These are phyloP conservation scores for Atherix ibis DNA, from an alignment of 2,888 invertebrate species.

Conservation along the genomic window DNA sequence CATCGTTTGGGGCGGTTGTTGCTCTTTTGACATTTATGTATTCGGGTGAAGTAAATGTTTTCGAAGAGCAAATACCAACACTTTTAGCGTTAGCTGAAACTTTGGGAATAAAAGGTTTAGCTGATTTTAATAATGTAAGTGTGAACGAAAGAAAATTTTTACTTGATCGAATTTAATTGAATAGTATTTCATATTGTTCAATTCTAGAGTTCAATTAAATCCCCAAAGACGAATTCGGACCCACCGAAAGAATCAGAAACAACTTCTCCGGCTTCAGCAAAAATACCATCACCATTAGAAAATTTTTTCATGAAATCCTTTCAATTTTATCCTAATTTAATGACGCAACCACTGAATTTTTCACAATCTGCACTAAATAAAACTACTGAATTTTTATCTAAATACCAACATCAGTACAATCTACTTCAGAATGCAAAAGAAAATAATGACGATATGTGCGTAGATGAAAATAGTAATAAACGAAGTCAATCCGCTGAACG, in stretches of 20 bases:
- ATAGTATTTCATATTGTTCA: conserved; percentile 1
- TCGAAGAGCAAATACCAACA: conserved; percentile 60
- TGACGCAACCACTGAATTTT: conserved; percentile 31
- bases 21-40: conserved; percentile 77
- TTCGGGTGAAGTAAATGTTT: conserved; percentile 73
- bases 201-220: conserved; percentile 22
- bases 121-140: conserved; percentile 61
- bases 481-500: conserved; percentile 10
- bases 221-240: conserved; percentile 13
- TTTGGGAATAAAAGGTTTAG: conserved; percentile 66
- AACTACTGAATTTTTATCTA: conserved; percentile 27
- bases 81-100: conserved; percentile 63
- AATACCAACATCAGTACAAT: conserved; percentile 30
- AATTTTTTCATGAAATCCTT: conserved; percentile 31
- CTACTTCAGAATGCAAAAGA: conserved; percentile 12
- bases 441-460: conserved; percentile 19
- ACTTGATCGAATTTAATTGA: conserved; percentile 1
- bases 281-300: conserved; percentile 26
- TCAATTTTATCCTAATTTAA: conserved; percentile 30
- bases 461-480: conserved; percentile 12
- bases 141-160: background rate
- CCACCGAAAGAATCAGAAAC: conserved; percentile 12
- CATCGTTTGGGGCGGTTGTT: conserved; percentile 32
- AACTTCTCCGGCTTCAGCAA: conserved; percentile 13
- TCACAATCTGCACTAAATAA: conserved; percentile 32